Evolutionary conservation across 2,797 vertebrate species (phyloP).

Genomic region (Lerista edwardsae): DNA sequence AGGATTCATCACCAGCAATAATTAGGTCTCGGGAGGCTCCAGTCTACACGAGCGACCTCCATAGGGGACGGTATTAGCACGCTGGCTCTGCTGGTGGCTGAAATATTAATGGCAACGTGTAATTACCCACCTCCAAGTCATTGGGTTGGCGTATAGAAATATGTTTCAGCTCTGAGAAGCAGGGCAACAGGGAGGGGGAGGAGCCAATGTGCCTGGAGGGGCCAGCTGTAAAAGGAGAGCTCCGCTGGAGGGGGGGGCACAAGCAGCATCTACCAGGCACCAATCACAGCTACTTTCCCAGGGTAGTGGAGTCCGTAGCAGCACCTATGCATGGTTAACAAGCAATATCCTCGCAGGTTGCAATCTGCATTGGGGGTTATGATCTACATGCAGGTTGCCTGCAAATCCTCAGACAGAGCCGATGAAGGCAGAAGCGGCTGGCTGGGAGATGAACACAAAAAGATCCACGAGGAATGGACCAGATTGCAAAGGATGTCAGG

Average conservation of each 20-base stretch:
- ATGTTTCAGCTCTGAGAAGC: slow-evolving; percentile 53
- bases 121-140: slow-evolving; percentile 68
- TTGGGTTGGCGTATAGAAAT: slow-evolving; percentile 63
- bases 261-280: background rate
- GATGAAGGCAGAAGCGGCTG: background rate
- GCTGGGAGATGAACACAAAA: background rate
- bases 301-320: background rate
- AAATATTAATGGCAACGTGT: slow-evolving; percentile 79
- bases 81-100: slow-evolving; percentile 77
- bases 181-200: background rate
- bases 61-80: slow-evolving; percentile 73
- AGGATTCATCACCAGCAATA: slow-evolving; percentile 76
- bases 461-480: background rate
- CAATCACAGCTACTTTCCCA: background rate
- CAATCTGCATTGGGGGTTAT: background rate
- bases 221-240: background rate
- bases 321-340: background rate
- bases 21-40: slow-evolving; percentile 76
- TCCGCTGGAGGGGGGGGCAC: background rate
- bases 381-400: background rate
- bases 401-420: background rate
- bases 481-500: background rate
- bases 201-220: slow-evolving; percentile 1
- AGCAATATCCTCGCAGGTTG: background rate
- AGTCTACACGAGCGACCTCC: slow-evolving; percentile 70